Evolutionary conservation across 1,140 invertebrate species (phyloP).

Genomic region (Macrobrachium nipponense): DNA sequence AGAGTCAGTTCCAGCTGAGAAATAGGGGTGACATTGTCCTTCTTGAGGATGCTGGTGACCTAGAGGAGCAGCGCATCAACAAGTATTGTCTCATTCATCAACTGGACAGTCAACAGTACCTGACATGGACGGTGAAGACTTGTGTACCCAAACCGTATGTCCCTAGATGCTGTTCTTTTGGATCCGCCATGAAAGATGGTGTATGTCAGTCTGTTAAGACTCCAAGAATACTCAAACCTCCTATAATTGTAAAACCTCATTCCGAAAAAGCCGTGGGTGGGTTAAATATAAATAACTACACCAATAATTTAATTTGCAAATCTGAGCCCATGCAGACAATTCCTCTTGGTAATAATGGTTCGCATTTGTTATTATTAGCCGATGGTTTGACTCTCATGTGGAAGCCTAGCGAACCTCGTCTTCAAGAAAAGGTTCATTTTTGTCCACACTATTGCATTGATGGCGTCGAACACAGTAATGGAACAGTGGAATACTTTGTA

Average conservation of each 20-base stretch:
- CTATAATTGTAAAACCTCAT: not conserved
- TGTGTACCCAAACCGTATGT: slow-evolving; percentile 26
- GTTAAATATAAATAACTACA: slow-evolving; percentile 28
- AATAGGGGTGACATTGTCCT: not conserved
- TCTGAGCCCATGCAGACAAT: too few relatives aligned
- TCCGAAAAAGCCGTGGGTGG: not conserved
- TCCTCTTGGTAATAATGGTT: too few relatives aligned
- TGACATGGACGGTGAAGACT: not conserved
- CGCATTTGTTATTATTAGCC: not conserved
- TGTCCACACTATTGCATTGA: slow-evolving; percentile 31
- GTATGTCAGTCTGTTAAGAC: slow-evolving; percentile 5
- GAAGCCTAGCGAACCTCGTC: not conserved
- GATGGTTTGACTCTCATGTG: slow-evolving; percentile 9
- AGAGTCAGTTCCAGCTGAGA: not conserved
- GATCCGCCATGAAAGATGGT: slow-evolving; percentile 16
- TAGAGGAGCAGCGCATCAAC: not conserved
- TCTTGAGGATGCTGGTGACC: not conserved
- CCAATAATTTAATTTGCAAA: not conserved
- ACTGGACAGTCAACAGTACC: not conserved
- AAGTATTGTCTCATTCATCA: not conserved
- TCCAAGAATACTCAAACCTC: slow-evolving; percentile 3
- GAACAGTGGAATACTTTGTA: slow-evolving; percentile 15
- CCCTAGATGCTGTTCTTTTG: slow-evolving; percentile 34
- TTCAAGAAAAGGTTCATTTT: not conserved
- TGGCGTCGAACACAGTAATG: not conserved